A percentile compares a stretch with the other conserved stretches of the same genome.
These are phyloP conservation scores for Accipiter cooperii DNA, from an alignment of 2,113 vertebrate species.

Conservation along the genomic window DNA sequence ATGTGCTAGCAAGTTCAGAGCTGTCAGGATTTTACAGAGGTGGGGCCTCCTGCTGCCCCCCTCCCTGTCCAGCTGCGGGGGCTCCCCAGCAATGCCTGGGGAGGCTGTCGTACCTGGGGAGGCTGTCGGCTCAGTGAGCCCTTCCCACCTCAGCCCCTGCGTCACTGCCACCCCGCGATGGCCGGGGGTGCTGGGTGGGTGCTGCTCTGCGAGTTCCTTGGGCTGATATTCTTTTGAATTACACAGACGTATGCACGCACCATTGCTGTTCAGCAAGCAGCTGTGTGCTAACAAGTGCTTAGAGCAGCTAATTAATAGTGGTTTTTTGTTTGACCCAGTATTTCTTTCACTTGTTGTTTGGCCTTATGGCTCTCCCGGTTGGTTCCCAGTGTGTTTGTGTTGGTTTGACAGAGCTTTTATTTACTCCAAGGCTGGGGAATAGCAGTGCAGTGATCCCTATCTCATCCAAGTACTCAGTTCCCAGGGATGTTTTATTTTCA, in stretches of 20 bases:
- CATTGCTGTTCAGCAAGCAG: background rate
- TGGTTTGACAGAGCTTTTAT: background rate
- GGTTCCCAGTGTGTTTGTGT: background rate
- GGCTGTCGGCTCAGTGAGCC: background rate
- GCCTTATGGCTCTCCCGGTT: rapidly evolving
- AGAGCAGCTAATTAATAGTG: background rate
- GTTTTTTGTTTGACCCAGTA: background rate
- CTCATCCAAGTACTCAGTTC: background rate
- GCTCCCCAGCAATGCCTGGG: too few species aligned
- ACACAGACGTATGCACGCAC: rapidly evolving
- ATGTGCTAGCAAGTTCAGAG: rapidly evolving
- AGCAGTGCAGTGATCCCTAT: background rate
- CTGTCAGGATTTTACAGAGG: background rate
- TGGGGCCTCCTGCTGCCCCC: background rate
- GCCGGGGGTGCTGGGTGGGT: background rate
- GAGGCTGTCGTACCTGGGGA: too few species aligned
- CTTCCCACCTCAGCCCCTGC: background rate
- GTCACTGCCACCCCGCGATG: background rate
- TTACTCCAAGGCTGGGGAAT: background rate
- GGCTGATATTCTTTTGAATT: background rate
- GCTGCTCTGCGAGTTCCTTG: rapidly evolving
- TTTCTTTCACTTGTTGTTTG: background rate
- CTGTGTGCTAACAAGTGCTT: background rate
- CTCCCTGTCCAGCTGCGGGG: rapidly evolving
- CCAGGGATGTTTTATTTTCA: background rate